These are phyloP conservation scores for Zosterops lateralis DNA, from an alignment of 2,113 vertebrate genomes.

Conservation along the genomic window DNA sequence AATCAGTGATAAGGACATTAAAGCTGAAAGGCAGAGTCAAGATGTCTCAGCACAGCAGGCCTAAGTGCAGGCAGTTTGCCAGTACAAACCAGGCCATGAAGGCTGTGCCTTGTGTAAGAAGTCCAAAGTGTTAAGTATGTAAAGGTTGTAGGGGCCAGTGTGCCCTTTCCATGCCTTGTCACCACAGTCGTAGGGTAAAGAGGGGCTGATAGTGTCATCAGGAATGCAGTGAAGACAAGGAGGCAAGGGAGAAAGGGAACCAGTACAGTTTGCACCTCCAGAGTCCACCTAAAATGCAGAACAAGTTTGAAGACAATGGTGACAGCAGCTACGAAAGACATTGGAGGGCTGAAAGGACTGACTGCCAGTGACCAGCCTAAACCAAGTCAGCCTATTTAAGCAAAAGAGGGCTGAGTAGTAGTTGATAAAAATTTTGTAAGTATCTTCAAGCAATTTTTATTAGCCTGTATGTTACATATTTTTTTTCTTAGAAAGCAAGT, in stretches of 20 bases:
- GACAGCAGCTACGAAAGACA: neutral
- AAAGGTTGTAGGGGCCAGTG: neutral
- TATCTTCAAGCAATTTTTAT: neutral
- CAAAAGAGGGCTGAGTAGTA: neutral
- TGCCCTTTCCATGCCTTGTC: neutral
- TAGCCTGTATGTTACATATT: rapidly evolving
- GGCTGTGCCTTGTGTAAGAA: neutral
- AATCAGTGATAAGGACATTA: neutral
- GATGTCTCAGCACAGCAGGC: neutral
- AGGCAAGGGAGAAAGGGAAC: neutral
- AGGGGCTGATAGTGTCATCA: neutral
- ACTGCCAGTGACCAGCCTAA: neutral
- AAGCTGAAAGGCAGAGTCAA: neutral
- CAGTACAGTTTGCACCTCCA: rapidly evolving
- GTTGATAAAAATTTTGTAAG: neutral
- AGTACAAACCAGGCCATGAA: neutral
- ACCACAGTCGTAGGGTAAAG: neutral
- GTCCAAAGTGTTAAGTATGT: neutral
- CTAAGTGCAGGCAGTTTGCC: neutral
- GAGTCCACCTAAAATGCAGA: neutral
- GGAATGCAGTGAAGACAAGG: neutral
- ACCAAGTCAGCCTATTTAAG: neutral
- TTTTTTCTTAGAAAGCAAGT: neutral
- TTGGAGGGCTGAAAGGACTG: neutral
- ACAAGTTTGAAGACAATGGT: neutral